These are phyloP conservation scores for Drosophila lutescens DNA, from an alignment of 2,888 invertebrate species.

Conservation along the genomic window DNA sequence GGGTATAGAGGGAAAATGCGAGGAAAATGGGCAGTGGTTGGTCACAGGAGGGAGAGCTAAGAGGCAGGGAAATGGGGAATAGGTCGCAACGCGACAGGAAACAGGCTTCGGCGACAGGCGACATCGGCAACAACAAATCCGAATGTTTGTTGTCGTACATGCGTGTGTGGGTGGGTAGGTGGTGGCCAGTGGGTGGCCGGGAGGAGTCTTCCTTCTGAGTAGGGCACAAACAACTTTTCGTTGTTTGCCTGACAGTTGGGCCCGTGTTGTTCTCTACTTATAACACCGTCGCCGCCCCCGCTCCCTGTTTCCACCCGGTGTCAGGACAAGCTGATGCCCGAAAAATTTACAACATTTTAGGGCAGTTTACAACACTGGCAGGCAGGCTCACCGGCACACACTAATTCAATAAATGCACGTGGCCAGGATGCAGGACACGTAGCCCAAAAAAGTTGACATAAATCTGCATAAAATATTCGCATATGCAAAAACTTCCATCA, in stretches of 20 bases:
- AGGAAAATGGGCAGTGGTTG: slow-evolving; percentile 58
- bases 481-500: slow-evolving; percentile 69
- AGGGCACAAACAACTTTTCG: slow-evolving; percentile 44
- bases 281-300: background rate
- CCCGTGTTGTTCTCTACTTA: slow-evolving; percentile 36
- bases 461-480: slow-evolving; percentile 79
- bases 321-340: slow-evolving; percentile 60
- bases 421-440: slow-evolving; percentile 61
- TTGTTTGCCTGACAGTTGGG: slow-evolving; percentile 47
- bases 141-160: slow-evolving; percentile 43
- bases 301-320: slow-evolving; percentile 32
- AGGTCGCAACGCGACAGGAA: slow-evolving; percentile 64
- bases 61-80: slow-evolving; percentile 16
- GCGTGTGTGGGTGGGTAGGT: slow-evolving; percentile 29
- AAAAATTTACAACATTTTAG: slow-evolving; percentile 63
- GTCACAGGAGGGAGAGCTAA: slow-evolving; percentile 10
- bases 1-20: slow-evolving; percentile 29
- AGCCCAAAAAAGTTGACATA: slow-evolving; percentile 74
- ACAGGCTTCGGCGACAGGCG: slow-evolving; percentile 65
- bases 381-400: slow-evolving; percentile 46
- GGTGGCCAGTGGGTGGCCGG: background rate
- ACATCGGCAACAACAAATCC: slow-evolving; percentile 44
- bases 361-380: slow-evolving; percentile 63
- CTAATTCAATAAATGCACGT: slow-evolving; percentile 78
- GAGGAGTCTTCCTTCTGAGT: slow-evolving; percentile 27